Evolutionary conservation across 2,888 invertebrate species (phyloP).

Genomic region (Atherix ibis): DNA sequence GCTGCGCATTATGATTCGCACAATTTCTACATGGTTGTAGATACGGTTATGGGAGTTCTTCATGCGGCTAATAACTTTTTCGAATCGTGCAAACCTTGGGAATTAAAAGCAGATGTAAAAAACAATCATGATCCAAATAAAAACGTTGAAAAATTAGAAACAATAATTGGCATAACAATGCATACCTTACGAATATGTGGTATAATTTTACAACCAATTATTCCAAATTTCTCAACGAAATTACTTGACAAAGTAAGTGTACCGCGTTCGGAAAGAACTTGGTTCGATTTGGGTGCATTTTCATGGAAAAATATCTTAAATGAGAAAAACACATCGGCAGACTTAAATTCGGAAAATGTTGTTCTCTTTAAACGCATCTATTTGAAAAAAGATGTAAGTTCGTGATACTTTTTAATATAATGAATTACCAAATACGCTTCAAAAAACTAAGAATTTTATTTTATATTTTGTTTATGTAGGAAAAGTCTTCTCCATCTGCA

Average conservation of each 20-base stretch:
- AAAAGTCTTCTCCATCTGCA: too few relatives aligned
- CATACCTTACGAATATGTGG: conserved; percentile 68
- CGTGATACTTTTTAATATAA: too few relatives aligned
- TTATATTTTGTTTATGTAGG: too few relatives aligned
- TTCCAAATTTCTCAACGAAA: conserved; percentile 52
- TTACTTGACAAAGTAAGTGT: conserved; percentile 55
- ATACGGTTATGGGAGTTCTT: conserved; percentile 55
- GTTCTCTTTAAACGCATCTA: too few relatives aligned
- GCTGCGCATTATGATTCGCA: conserved; percentile 51
- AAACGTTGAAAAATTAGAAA: conserved; percentile 43
- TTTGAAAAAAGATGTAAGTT: too few relatives aligned
- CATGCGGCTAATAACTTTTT: conserved; percentile 75
- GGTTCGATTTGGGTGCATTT: conserved; percentile 33
- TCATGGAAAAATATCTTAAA: conserved; percentile 10
- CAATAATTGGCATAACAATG: conserved; percentile 65
- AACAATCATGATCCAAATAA: conserved; percentile 27
- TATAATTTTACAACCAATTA: conserved; percentile 71
- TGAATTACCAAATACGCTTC: too few relatives aligned
- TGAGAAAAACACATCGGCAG: too few relatives aligned
- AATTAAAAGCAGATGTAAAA: conserved; percentile 35
- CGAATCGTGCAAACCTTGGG: conserved; percentile 79
- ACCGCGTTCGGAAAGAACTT: conserved; percentile 33
- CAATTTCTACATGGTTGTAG: conserved; percentile 70
- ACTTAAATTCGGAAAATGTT: too few relatives aligned
- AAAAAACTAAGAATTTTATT: too few relatives aligned